Evolutionary conservation across 2,888 invertebrate species (phyloP).

Genomic region (Lochmaea capreae): DNA sequence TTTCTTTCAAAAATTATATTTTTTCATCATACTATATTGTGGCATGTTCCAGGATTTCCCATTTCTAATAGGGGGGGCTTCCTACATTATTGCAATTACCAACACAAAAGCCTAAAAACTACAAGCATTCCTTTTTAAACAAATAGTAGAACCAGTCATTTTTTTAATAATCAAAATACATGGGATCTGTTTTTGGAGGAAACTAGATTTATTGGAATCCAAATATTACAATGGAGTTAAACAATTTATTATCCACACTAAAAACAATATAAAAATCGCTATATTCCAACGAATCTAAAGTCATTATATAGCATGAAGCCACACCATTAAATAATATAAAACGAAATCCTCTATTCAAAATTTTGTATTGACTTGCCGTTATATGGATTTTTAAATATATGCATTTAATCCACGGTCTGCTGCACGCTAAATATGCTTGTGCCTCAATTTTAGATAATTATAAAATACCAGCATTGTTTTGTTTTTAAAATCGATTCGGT

Average conservation of each 20-base stretch:
- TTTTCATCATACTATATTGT: too few relatives aligned
- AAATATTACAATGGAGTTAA: neutral
- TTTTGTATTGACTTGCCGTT: slow-evolving; percentile 1
- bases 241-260: neutral
- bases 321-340: neutral
- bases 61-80: too few relatives aligned
- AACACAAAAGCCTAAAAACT: too few relatives aligned
- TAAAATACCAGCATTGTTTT: slow-evolving; percentile 39
- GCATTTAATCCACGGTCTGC: slow-evolving; percentile 34
- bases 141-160: too few relatives aligned
- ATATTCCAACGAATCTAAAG: neutral
- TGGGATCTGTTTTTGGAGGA: too few relatives aligned
- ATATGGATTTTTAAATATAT: slow-evolving; percentile 24
- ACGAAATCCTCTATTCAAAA: neutral
- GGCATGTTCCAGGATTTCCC: too few relatives aligned
- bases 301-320: neutral
- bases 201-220: too few relatives aligned
- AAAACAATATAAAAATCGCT: neutral
- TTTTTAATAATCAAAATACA: too few relatives aligned
- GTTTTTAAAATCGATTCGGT: slow-evolving; percentile 40
- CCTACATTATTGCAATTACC: too few relatives aligned
- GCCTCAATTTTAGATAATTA: slow-evolving; percentile 41
- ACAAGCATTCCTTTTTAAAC: too few relatives aligned
- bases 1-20: too few relatives aligned
- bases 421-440: slow-evolving; percentile 34